Base-by-base conservation (phyloP, 2,888 invertebrate species). In the Scotopteryx bipunctaria region DNA sequence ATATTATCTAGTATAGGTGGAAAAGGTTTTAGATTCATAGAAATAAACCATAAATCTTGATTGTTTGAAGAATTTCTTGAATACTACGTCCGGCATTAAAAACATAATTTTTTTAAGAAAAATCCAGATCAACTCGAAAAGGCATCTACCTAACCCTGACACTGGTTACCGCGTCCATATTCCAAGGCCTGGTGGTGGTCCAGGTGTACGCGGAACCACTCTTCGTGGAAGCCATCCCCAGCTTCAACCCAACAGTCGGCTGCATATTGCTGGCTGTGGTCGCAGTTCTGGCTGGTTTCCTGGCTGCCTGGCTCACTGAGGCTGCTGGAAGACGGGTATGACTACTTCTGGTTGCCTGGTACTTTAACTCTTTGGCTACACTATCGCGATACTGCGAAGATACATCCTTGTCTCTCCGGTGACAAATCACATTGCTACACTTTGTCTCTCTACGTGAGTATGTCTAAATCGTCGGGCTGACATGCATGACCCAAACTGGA, bases 141-240 rank as follows among this genome's bases (percentile, higher is more conserved):
- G 81, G 80, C 0, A 55, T 86, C 8, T 8, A 67, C 1, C 57
- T 83, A 0, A 59, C 61, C 1, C 19, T 82, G 0, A 58, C 65
- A 0, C 56, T 86, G 1, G 66, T 73, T 49, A 76, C 78, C 0
- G 61, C 76, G 0, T 63, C 76, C 8, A 71, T 81, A 8, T 83
- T 82, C 64, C 84, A 87, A 76, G 87, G 87, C 0, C 46, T 84
- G 0, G 66, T 83, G 0, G 77, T 77, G 0, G 62, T 86, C 0
- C 82, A 84, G 55, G 85, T 86, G 16, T 86, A 83, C 51, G 86
- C 86, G 0, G 78, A 75, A 5, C 83, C 83, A 0, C 48, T 87
- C 21, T 86, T 87, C 52, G 53, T 55, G 0, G 69, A 78, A 37
- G 82, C 82, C 0, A 66, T 83, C 0, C 84, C 86, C 0, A 66